phyloP scores from a whole-genome alignment of 2,113 vertebrate species.

The Opisthocomus hoazin region DNA sequence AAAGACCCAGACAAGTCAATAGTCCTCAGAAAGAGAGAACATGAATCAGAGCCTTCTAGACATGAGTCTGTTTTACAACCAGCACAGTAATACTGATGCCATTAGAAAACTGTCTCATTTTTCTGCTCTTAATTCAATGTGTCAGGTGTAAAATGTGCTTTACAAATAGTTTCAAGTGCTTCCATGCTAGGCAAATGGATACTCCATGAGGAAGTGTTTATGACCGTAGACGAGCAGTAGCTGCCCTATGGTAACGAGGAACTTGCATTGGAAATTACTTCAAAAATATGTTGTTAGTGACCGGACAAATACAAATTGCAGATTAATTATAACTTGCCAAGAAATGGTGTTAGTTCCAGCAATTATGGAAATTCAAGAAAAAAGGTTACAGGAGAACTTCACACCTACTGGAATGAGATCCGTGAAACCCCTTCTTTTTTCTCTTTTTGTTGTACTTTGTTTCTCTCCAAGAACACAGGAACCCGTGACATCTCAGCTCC shows the following conservation, averaged over 20 bases:
- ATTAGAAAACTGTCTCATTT: slow-evolving; percentile 47
- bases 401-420: background rate
- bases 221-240: background rate
- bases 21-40: background rate
- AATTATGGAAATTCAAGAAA: background rate
- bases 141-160: slow-evolving; percentile 45
- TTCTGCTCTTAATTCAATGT: slow-evolving; percentile 36
- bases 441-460: background rate
- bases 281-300: rapidly evolving
- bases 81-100: background rate
- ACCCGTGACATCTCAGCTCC: background rate
- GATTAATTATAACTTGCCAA: background rate
- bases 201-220: background rate
- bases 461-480: background rate
- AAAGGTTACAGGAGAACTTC: background rate
- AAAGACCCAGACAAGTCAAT: slow-evolving; percentile 6
- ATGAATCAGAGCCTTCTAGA: slow-evolving; percentile 25
- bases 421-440: background rate
- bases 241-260: background rate
- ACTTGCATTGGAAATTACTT: background rate
- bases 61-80: background rate
- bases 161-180: slow-evolving; percentile 37
- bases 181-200: background rate
- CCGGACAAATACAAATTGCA: background rate
- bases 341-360: background rate